These are phyloP conservation scores for Sinocyclocheilus maitianheensis DNA, from an alignment of 2,113 vertebrate genomes.

Conservation along the genomic window DNA sequence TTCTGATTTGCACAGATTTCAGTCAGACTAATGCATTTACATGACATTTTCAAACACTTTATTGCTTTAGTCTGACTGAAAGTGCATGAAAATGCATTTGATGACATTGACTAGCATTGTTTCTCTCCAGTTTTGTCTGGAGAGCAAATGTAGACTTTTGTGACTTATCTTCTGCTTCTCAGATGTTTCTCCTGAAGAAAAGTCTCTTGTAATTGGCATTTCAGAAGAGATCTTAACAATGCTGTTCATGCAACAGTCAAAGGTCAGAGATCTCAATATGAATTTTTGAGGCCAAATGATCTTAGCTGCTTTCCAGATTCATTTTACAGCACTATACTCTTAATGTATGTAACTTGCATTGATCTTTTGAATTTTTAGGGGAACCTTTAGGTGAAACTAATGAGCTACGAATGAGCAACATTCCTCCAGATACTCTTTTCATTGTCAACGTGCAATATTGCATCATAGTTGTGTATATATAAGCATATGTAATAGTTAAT, in stretches of 20 bases:
- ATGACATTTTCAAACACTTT: neutral
- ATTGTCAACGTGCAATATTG: constrained; percentile 10
- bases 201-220: neutral
- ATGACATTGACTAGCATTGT: neutral
- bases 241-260: no score
- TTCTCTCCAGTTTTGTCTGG: neutral
- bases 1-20: neutral
- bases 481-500: constrained; percentile 34
- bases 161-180: neutral
- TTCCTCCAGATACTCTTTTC: neutral
- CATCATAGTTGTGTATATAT: neutral
- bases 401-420: neutral
- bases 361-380: neutral
- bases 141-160: neutral
- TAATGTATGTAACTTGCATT: neutral
- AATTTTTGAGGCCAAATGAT: neutral
- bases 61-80: neutral
- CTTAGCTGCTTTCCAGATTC: neutral
- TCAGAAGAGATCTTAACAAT: neutral
- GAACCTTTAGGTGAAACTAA: neutral
- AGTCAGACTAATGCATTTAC: neutral
- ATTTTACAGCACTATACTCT: neutral
- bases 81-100: neutral
- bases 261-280: neutral
- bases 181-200: neutral